These are phyloP conservation scores for Nannoperca australis DNA, from an alignment of 2,797 vertebrate genomes.

Conservation along the genomic window DNA sequence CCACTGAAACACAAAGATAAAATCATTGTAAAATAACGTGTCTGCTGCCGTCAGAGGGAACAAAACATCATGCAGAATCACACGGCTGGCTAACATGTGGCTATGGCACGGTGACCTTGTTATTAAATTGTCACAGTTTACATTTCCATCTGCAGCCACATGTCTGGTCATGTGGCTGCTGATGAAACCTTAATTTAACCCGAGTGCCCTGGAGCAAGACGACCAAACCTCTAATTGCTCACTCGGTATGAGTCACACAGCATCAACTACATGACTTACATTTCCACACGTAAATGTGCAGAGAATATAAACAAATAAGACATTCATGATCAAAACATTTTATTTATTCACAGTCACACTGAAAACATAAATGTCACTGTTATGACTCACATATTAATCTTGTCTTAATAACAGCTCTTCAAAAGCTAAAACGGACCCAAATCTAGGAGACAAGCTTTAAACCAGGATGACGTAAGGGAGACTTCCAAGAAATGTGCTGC, in stretches of 20 bases:
- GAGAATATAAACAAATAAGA: not conserved
- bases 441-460: not conserved
- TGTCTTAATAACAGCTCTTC: not conserved
- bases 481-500: not conserved
- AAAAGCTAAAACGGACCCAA: not conserved
- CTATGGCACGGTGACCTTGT: slow-evolving; percentile 50
- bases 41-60: not conserved
- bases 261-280: slow-evolving; percentile 23
- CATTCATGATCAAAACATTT: not conserved
- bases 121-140: slow-evolving; percentile 54
- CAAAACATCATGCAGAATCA: slow-evolving; percentile 5
- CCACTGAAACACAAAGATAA: slow-evolving; percentile 83
- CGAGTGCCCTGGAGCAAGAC: slow-evolving; percentile 42
- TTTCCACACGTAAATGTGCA: slow-evolving; percentile 22
- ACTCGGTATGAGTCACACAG: slow-evolving; percentile 55
- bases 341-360: not conserved
- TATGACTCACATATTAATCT: not conserved
- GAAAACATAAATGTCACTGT: not conserved
- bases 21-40: slow-evolving; percentile 4
- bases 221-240: slow-evolving; percentile 55
- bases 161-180: slow-evolving; percentile 38
- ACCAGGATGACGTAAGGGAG: not conserved
- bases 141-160: slow-evolving; percentile 44
- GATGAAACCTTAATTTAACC: slow-evolving; percentile 50
- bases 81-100: not conserved